Conservation (phyloP, 2,113 vertebrate species). For the Chionodraco myersi region DNA sequence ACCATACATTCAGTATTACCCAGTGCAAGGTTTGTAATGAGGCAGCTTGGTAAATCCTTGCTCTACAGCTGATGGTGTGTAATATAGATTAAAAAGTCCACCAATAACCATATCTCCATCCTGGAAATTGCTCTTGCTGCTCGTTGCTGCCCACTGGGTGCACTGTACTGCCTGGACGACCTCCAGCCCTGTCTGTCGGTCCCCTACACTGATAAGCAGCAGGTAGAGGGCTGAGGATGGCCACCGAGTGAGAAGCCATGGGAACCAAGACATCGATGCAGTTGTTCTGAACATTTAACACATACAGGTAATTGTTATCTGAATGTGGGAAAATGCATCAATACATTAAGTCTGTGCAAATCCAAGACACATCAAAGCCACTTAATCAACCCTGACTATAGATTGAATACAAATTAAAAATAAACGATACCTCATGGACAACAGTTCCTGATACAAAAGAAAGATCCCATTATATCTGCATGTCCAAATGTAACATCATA, state of each 20-base stretch:
- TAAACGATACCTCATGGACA: not conserved
- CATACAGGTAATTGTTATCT: not conserved
- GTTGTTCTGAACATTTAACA: constrained; percentile 24
- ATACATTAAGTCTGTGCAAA: not conserved
- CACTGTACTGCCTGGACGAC: constrained; percentile 42
- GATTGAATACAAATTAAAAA: not conserved
- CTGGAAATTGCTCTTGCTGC: constrained; percentile 58
- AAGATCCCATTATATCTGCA: not conserved
- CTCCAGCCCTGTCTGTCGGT: constrained; percentile 8
- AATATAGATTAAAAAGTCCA: constrained; percentile 73
- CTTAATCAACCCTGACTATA: not conserved
- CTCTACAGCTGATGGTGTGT: constrained; percentile 42
- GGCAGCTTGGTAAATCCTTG: constrained; percentile 62
- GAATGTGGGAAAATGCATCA: constrained; percentile 5
- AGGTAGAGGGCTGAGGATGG: constrained; percentile 10
- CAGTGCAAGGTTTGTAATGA: constrained; percentile 56
- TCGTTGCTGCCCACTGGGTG: constrained; percentile 40
- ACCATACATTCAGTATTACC: constrained; percentile 57
- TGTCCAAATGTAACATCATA: not conserved
- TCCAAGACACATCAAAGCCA: not conserved
- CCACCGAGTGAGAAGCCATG: constrained; percentile 23
- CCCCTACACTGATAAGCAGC: constrained; percentile 34
- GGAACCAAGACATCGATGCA: constrained; percentile 39
- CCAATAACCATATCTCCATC: constrained; percentile 80
- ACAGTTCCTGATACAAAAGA: not conserved